These are phyloP conservation scores for Anastatus disparis DNA, from an alignment of 1,140 invertebrate species.

Conservation along the genomic window DNA sequence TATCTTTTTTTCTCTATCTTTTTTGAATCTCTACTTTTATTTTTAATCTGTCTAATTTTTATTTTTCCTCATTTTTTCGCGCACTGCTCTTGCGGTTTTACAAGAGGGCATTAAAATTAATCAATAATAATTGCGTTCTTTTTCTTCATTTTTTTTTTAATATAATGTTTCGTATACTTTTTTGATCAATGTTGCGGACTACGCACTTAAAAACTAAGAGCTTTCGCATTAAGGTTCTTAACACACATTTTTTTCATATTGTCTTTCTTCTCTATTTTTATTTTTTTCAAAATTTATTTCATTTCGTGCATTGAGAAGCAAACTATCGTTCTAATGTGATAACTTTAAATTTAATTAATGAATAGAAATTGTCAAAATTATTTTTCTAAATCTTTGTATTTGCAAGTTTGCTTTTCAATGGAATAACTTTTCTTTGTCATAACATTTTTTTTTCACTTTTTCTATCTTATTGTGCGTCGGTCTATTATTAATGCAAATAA, in stretches of 20 bases:
- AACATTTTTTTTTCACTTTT: constrained; percentile 41
- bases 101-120: constrained; percentile 14
- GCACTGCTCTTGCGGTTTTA: neutral
- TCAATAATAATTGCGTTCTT: constrained; percentile 24
- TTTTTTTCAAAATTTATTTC: constrained; percentile 25
- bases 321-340: too few species aligned
- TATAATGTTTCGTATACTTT: constrained; percentile 13
- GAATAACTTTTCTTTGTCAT: neutral
- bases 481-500: constrained; percentile 37
- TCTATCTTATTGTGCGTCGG: constrained; percentile 30
- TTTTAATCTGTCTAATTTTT: constrained; percentile 33
- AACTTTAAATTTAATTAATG: too few species aligned
- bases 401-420: constrained; percentile 20
- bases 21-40: constrained; percentile 7
- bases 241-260: constrained; percentile 43
- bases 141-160: constrained; percentile 11
- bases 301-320: constrained; percentile 10
- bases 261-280: constrained; percentile 20
- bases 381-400: too few species aligned
- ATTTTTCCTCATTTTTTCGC: constrained; percentile 33
- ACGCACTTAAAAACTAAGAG: constrained; percentile 24
- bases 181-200: constrained; percentile 25
- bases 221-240: constrained; percentile 40
- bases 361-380: too few species aligned
- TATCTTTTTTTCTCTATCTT: constrained; percentile 17